These are phyloP conservation scores for Oncorhynchus gorbuscha DNA, from an alignment of 2,113 vertebrate species.

Conservation along the genomic window DNA sequence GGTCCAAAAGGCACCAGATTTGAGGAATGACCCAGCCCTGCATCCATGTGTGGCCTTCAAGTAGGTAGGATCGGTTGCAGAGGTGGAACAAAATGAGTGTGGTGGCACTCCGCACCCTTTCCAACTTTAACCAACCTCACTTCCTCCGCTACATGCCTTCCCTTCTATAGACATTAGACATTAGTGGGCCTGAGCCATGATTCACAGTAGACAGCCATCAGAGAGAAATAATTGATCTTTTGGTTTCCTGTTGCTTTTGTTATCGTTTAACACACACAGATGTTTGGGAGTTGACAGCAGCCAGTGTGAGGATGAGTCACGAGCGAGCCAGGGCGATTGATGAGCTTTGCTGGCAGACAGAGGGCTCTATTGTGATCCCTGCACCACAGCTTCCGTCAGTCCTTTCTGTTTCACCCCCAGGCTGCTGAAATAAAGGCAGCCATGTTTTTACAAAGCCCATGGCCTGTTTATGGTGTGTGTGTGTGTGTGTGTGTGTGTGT, in stretches of 20 bases:
- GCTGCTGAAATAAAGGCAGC: conserved; percentile 57
- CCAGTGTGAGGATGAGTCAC: conserved; percentile 59
- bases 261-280: conserved; percentile 42
- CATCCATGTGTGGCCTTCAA: too few species aligned
- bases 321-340: conserved; percentile 61
- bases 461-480: conserved; percentile 18
- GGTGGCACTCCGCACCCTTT: too few species aligned
- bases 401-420: conserved; percentile 57
- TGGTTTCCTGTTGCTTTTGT: conserved; percentile 40
- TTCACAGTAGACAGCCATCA: background rate
- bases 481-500: background rate
- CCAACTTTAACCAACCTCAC: background rate
- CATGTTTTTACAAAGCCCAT: conserved; percentile 56
- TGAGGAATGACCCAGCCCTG: too few species aligned
- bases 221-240: conserved; percentile 50
- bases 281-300: conserved; percentile 56
- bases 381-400: conserved; percentile 56
- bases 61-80: too few species aligned
- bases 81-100: too few species aligned
- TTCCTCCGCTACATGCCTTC: background rate
- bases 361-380: conserved; percentile 63
- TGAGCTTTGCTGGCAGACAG: conserved; percentile 65
- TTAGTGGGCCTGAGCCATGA: background rate
- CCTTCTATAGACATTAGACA: background rate
- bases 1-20: too few species aligned